Evolutionary conservation across 2,113 vertebrate genomes (phyloP).

Genomic region (Upupa epops): DNA sequence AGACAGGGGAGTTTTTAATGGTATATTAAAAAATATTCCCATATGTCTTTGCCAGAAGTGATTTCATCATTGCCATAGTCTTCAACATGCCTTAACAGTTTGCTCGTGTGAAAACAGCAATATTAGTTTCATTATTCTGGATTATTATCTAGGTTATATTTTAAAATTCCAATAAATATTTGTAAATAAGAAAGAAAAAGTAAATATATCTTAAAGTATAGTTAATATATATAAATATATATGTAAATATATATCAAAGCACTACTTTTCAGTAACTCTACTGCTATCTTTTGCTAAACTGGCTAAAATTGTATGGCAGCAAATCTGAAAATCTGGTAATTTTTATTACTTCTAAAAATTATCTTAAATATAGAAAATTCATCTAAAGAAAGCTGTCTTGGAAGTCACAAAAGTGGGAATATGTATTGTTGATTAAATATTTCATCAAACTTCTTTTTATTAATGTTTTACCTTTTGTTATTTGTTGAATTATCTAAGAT

Average conservation of each 20-base stretch:
- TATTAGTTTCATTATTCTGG: not conserved
- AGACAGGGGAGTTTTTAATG: not conserved
- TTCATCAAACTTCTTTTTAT: not conserved
- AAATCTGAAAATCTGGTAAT: not conserved
- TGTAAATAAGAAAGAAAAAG: not conserved
- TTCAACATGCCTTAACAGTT: not conserved
- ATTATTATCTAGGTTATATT: not conserved
- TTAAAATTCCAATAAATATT: not conserved
- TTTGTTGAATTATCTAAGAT: not conserved
- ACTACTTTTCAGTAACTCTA: not conserved
- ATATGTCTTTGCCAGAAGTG: not conserved
- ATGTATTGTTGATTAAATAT: not conserved
- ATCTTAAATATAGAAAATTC: not conserved
- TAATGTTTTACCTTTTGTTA: not conserved
- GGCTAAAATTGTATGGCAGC: not conserved
- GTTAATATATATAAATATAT: too few relatives aligned
- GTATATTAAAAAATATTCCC: not conserved
- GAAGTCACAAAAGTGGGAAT: not conserved
- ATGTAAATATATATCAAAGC: too few relatives aligned
- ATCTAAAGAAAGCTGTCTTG: not conserved
- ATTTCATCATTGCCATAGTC: not conserved
- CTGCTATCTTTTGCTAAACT: not conserved
- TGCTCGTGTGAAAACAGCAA: not conserved
- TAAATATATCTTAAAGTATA: too few relatives aligned
- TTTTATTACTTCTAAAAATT: not conserved